Evolutionary conservation across 1,140 invertebrate genomes (phyloP), one percentile per base, ranked within the genome.

Genomic region (Drosophila kikkawai): DNA sequence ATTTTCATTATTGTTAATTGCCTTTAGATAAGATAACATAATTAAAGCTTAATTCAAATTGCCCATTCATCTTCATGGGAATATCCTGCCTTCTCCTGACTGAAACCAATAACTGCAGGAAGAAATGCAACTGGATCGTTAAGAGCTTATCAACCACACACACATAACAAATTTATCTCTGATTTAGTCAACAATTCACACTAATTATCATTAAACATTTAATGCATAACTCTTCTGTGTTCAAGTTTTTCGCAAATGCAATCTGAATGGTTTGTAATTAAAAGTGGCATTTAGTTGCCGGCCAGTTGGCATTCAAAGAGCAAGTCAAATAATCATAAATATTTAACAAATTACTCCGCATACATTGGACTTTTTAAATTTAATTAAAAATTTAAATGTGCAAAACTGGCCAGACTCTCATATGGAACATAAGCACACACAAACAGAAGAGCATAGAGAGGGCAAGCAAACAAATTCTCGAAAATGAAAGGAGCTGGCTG

Each of bases 361-460:
- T 36, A 70, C 57, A 37, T 19, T 13, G 15, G 42, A 63, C 71
- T 84, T 82, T 87, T 88, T 77, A 78, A 84, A 84, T 80, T 87
- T 88, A 88, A 87, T 87, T 87, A 87, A 87, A 88, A 88, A 84
- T 84, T 78, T 80, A 87, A 87, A 83, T 87, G 76, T 53, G 48
- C 68, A 86, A 80, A 71, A 58, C 66, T 65, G 47, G 48, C 53
- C 53, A 66, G 58, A 78, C 55, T 32, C 41, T 63, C 67, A 53
- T 47, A 67, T 51, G 73, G 73, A 34, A 26, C 17, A 55, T 36
- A 60, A 48, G 51, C 29, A 47, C 48, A 44, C 41, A 19, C 19
- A 22, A n/a, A 1, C 3, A 26, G n/a, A 4, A 29, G 5, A 13
- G 22, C 13, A 15, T 26, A 17, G 36, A 11, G 13, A 32, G 66